Base-by-base conservation (phyloP, 2,888 invertebrate species). In the Cataglyphis cursor region DNA sequence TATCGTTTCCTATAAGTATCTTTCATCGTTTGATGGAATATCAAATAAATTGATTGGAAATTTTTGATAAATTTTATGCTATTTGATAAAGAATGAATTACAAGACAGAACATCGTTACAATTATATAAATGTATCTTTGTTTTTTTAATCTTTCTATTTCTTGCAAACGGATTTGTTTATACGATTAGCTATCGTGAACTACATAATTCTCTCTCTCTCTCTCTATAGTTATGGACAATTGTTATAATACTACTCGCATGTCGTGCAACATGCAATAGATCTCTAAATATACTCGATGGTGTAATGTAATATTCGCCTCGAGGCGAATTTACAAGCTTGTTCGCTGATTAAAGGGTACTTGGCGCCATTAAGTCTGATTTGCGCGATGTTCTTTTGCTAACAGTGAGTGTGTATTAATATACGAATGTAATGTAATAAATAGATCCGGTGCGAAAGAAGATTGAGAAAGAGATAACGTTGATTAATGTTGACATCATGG, bases 241-340 rank as follows among this genome's bases (percentile, higher is more conserved):
- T 78, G 78, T 31, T 68, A 24, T 44, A 44, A 78, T 59, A 48
- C 21, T 35, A 41, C 31, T 24, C 68, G 44, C 68, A 35, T 35
- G 0, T 41, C 44, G 18, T 61, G 70, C 61, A 80, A 78, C 68
- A 80, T 44, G 70, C 70, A 59, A 80, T 61, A 41, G 31, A 44
- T 78, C 70, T 80, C 70, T 80, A 80, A 70, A 80, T 61, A 80
- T 24, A 44, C 35, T 70, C 44, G 59, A 78, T 70, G 44, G 44
- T 31, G 35, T 59, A 80, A 80, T 70, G 70, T 48, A 70, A 78
- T 68, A 78, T 44, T 18, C 18, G 59, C 8, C 10, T 2, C 24
- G 35, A n/a, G 24, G 12, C 59, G 24, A 59, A 41, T 75, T 64
- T 31, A 62, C 38, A 48, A 31, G 65, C 65, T 68, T 59, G 68